Evolutionary conservation across 2,888 invertebrate genomes (phyloP).

Genomic region (Drosophila gaucha): DNA sequence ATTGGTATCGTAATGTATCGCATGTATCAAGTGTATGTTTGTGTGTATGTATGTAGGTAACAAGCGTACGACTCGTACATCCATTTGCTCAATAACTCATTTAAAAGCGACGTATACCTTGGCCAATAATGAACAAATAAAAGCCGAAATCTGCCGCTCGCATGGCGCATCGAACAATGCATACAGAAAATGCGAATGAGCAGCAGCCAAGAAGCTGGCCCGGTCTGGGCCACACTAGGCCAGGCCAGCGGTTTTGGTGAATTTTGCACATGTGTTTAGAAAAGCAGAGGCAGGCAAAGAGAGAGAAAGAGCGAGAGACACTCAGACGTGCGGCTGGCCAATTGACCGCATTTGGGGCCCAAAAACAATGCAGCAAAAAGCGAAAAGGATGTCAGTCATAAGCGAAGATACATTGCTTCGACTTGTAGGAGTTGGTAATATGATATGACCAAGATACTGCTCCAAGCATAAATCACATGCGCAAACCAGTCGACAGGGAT

Average conservation of each 20-base stretch:
- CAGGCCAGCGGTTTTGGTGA: conserved; percentile 36
- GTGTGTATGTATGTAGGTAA: conserved; percentile 51
- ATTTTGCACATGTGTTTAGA: conserved; percentile 49
- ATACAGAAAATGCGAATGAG: conserved; percentile 54
- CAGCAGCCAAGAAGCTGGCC: conserved; percentile 32
- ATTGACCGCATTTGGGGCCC: conserved; percentile 67
- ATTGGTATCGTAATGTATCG: conserved; percentile 32
- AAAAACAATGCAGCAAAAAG: conserved; percentile 72
- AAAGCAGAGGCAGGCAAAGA: background rate
- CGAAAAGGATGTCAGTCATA: conserved; percentile 77
- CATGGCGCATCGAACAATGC: conserved; percentile 64
- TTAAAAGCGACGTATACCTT: conserved; percentile 71
- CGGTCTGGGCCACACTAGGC: conserved; percentile 15
- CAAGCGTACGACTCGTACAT: conserved; percentile 51
- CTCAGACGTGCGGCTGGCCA: conserved; percentile 52
- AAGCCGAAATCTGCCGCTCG: conserved; percentile 70
- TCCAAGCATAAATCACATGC: conserved; percentile 68
- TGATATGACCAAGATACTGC: conserved; percentile 75
- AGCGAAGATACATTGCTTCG: conserved; percentile 72
- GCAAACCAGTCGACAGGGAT: conserved; percentile 36
- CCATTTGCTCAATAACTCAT: conserved; percentile 74
- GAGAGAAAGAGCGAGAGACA: background rate
- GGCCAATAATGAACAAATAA: conserved; percentile 75
- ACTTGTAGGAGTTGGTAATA: conserved; percentile 66
- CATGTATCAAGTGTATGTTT: conserved; percentile 8